Evolutionary conservation across 2,888 invertebrate species (phyloP).

Genomic region (Nasonovia ribisnigri): DNA sequence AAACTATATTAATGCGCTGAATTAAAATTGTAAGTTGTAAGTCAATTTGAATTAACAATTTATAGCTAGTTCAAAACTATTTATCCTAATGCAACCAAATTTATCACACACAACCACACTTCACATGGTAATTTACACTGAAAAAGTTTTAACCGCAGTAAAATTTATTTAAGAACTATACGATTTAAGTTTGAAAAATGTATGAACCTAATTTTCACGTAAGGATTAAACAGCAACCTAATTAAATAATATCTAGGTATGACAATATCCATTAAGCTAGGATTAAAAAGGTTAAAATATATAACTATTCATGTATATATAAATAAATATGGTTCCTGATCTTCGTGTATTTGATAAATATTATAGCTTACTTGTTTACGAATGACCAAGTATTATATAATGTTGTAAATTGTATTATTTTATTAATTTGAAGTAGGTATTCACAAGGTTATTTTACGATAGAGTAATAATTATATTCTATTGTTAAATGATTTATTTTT

Average conservation of each 20-base stretch:
- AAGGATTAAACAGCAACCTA: not conserved
- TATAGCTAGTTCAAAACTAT: not conserved
- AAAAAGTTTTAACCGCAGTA: not conserved
- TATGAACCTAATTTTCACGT: not conserved
- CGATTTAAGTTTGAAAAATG: not conserved
- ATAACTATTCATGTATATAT: no score
- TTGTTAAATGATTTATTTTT: not conserved
- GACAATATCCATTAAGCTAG: not conserved
- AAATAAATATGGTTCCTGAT: not conserved
- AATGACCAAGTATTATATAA: not conserved
- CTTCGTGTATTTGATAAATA: not conserved
- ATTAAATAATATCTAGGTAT: no score
- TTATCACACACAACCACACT: not conserved
- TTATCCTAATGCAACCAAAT: not conserved
- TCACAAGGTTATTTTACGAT: not conserved
- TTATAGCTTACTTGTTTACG: not conserved
- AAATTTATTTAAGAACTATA: not conserved
- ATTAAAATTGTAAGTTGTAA: not conserved
- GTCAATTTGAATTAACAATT: not conserved
- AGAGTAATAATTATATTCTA: not conserved
- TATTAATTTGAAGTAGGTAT: not conserved
- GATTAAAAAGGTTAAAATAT: not conserved
- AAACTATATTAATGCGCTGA: not conserved
- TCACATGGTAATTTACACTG: not conserved
- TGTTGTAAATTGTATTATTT: not conserved